A percentile compares a stretch with the other conserved stretches of the same genome.
Conservation (phyloP, 2,888 invertebrate species). For the Chrysolina oricalcia region DNA sequence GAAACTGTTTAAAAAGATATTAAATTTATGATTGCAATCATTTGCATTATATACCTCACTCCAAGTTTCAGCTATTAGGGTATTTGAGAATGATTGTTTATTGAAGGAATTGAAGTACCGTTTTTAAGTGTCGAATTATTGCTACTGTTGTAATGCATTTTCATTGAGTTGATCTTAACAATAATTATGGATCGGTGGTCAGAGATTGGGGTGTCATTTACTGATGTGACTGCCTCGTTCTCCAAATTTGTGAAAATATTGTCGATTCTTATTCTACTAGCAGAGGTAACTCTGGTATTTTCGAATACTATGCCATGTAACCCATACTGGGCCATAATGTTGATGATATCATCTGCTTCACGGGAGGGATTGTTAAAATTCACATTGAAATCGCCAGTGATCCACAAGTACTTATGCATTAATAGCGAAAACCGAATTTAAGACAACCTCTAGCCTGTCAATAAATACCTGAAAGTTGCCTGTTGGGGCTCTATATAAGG, state of each 20-base stretch:
- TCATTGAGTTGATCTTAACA: constrained; percentile 9
- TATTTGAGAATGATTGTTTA: no score
- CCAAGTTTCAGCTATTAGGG: constrained; percentile 23
- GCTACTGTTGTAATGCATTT: constrained; percentile 17
- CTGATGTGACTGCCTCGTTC: neutral
- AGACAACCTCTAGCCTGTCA: no score
- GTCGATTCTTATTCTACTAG: neutral
- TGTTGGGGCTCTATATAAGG: constrained; percentile 7
- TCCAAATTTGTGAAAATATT: constrained; percentile 19
- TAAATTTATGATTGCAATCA: constrained; percentile 11
- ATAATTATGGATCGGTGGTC: constrained; percentile 24
- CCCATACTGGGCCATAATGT: no score
- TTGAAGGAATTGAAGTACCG: constrained; percentile 19
- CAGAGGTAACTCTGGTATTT: constrained; percentile 12
- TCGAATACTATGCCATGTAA: neutral
- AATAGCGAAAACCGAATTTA: no score
- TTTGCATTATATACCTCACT: constrained; percentile 20
- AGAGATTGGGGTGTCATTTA: no score
- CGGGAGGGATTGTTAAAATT: no score
- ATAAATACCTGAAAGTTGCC: constrained; percentile 21
- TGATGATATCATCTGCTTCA: no score
- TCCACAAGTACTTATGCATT: no score
- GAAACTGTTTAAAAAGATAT: constrained; percentile 14
- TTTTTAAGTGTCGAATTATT: constrained; percentile 11
- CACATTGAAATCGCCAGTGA: no score